Evolutionary conservation across 2,888 invertebrate species (phyloP), one percentile per base, ranked within the genome.

Genomic region (Boloria euphrosyne): DNA sequence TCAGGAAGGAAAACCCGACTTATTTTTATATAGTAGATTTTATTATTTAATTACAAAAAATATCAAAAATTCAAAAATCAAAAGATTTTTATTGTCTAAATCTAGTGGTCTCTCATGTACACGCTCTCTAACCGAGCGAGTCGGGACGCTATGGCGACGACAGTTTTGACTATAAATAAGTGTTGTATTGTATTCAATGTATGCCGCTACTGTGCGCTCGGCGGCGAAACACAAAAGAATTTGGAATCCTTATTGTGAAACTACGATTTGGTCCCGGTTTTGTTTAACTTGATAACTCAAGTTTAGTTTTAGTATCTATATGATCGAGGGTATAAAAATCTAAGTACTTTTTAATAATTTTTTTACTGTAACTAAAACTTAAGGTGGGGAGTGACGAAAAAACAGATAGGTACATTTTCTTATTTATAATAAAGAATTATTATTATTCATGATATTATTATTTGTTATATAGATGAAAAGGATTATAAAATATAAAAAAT

Each of bases 91-190:
- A 38, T 38, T 38, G 31, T 7, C 31, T 49, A 17, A 57, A 22
- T 18, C 55, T 44, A 13, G 13, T 10, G 2, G 17, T 46, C 31
- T 13, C 46, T n/a, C 14, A 50, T 84, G 78, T 79, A 71, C 55
- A 80, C 18, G 69, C 79, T 62, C 72, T 78, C 38, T 73, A 72
- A 80, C 69, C 71, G 72, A 68, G 76, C 76, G 79, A 74, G 82
- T 72, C 79, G 76, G 87, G 86, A 88, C 90, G 89, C 82, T 91
- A 91, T 90, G 90, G 90, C 79, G 86, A 81, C 82, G 88, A 89
- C 90, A 90, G 89, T 89, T 89, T 90, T 88, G 90, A 90, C 90
- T 90, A 88, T 91, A 91, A 91, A 91, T 90, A 91, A 91, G 90
- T 91, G 90, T 89, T 81, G 90, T 87, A 91, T 91, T 91, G 90